Evolutionary conservation across 1,140 invertebrate species (phyloP), one percentile per base, ranked within the genome.

Genomic region (Lineus longissimus): DNA sequence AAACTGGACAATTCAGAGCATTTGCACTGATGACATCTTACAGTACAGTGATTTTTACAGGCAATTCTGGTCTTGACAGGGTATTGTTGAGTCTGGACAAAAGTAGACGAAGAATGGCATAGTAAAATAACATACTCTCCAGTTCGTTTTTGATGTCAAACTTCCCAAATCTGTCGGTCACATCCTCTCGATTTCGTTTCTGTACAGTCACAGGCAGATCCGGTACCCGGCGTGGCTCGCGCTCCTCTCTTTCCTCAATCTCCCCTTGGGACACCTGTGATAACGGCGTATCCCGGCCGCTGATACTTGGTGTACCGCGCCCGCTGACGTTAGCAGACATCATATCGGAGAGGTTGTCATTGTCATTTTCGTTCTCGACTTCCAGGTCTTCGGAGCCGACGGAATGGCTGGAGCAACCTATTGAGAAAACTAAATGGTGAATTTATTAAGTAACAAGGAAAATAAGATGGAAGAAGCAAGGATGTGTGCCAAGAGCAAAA

Each of bases 141-240:
- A 76, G 54, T 67, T 81, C 74, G 19, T 68, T 58, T 65, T 73
- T 73, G 59, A 98, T 94, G 76, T 96, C 95, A 83, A 99, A 99
- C 83, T 97, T 97, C 73, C 95, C 96, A 86, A 99, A 99, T 80
- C 97, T 95, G 66, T 98, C 96, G 72, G 97, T 95, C 61, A 99
- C 94, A 76, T 98, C 95, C 63, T 82, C 83, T 17, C 82, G 65
- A 68, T 83, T 83, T 58, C 75, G 70, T 72, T 94, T 93, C n/a
- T 87, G 84, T 1, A 87, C 79, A 31, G 85, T 87, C 25, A 86
- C 82, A 2, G 87, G 85, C n/a, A 87, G 84, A 51, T 83, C 74
- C 6, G 76, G 67, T 2, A 74, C 74, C 55, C 63, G 82, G 45
- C 84, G 82, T 63, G 88, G 87, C 64, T 70, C 69, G 9, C 69